Evolutionary conservation across 1,140 invertebrate genomes (phyloP), one percentile per base, ranked within the genome.

Genomic region (Anastatus disparis): DNA sequence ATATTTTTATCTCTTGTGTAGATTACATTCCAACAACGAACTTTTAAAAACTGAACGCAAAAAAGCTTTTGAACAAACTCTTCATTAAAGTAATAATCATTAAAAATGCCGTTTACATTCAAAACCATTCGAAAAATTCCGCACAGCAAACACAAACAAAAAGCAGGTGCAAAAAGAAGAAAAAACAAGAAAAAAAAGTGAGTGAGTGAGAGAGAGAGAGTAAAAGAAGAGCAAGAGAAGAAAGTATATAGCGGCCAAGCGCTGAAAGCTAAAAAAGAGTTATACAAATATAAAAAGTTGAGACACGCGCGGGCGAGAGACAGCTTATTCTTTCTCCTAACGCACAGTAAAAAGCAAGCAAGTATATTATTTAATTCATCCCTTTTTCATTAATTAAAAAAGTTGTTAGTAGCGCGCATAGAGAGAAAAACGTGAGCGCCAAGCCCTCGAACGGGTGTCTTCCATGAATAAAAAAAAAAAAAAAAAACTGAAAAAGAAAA

Each of bases 351-450:
- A 56, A 62, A 62, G 48, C 46, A 62, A 55, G 58, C 56, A 70
- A 44, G 38, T 70, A 31, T 70, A 70, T 62, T 59, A 70, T 53
- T 62, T 70, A 70, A 70, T 70, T 62, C 38, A 61, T 62, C 26
- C 31, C 44, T 67, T 67, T 67, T 73, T 59, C n/a, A 52, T 67
- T 67, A 46, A 63, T 68, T 62, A 68, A 62, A 69, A 58, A 63
- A 64, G 55, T 69, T 65, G 53, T 59, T 67, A 46, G 24, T 13
- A 10, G 22, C 13, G 59, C 46, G 44, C 56, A 24, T 59, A 31
- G 7, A 56, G 53, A n/a, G n/a, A n/a, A 40, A 58, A 58, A 24
- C 26, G 10, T n/a, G n/a, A n/a, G n/a, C n/a, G n/a, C n/a, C n/a
- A n/a, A n/a, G 20, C 38, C 17, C 64, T 56, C 40, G 64, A 44